A percentile compares a stretch with the other conserved stretches of the same genome.
These are phyloP conservation scores for Diplodus sargus DNA, from an alignment of 2,797 vertebrate genomes.

Conservation along the genomic window DNA sequence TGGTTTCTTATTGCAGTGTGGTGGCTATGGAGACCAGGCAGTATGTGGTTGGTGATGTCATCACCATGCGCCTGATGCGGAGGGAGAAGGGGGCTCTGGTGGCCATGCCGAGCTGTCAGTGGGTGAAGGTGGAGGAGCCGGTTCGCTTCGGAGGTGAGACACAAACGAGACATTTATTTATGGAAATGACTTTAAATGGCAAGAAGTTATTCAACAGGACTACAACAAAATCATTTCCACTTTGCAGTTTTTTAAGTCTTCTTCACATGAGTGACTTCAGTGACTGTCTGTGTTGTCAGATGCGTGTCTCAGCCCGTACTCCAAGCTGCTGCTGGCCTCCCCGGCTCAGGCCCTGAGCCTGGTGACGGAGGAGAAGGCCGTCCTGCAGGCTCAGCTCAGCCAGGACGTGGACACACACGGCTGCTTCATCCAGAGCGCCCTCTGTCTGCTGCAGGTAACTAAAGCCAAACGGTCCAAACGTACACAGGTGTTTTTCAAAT, in stretches of 20 bases:
- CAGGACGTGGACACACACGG: constrained; percentile 67
- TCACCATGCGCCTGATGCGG: constrained; percentile 97
- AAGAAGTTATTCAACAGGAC: no score
- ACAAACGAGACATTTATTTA: not conserved
- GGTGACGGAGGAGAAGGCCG: constrained; percentile 89
- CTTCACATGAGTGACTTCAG: not conserved
- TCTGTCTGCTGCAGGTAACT: constrained; percentile 78
- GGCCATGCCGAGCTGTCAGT: constrained; percentile 94
- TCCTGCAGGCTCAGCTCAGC: constrained; percentile 88
- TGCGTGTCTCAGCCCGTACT: constrained; percentile 90
- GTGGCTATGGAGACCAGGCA: constrained; percentile 96
- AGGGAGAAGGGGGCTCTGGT: constrained; percentile 95
- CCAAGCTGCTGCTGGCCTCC: constrained; percentile 95
- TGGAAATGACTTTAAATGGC: no score
- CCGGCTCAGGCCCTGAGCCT: constrained; percentile 90
- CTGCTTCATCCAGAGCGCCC: constrained; percentile 82
- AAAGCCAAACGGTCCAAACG: not conserved
- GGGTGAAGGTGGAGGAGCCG: constrained; percentile 94
- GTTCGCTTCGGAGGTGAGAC: constrained; percentile 91
- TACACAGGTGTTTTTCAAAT: no score
- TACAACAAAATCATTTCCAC: not conserved
- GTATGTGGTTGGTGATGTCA: constrained; percentile 91
- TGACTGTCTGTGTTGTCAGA: constrained; percentile 78
- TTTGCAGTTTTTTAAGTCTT: not conserved
- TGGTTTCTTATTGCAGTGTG: constrained; percentile 84